Percentiles rank a stretch among this genome's conserved stretches.
phyloP scores from a whole-genome alignment of 2,888 invertebrate genomes.

The Drosophila borealis region DNA sequence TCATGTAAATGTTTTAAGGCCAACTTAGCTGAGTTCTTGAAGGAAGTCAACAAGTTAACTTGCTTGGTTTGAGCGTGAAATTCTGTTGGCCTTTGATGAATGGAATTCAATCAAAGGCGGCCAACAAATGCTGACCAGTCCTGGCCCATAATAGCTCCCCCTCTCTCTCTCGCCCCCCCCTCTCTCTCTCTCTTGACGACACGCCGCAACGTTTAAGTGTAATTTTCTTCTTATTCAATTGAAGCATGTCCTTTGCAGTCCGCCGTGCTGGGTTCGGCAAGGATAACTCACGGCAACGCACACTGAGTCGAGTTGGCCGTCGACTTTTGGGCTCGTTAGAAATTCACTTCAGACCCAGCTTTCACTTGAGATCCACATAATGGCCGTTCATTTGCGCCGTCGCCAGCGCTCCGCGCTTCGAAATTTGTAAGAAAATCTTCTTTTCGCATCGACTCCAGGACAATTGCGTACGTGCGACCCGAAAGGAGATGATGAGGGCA shows the following conservation, averaged over 20 bases:
- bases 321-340: conserved; percentile 64
- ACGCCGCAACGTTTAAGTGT: conserved; percentile 79
- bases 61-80: neutral
- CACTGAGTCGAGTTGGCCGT: conserved; percentile 46
- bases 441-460: conserved; percentile 71
- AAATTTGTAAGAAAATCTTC: conserved; percentile 73
- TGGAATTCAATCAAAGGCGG: conserved; percentile 58
- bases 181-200: conserved; percentile 44
- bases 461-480: conserved; percentile 75
- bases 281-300: conserved; percentile 71
- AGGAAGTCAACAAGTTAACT: neutral
- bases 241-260: conserved; percentile 78
- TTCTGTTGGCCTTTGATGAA: conserved; percentile 38
- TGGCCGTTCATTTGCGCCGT: conserved; percentile 81
- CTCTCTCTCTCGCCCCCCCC: neutral
- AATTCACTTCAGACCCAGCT: conserved; percentile 76
- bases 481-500: conserved; percentile 18
- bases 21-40: neutral
- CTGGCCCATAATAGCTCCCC: conserved; percentile 10
- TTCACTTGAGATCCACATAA: conserved; percentile 82
- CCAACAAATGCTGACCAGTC: conserved; percentile 57
- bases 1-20: neutral
- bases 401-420: conserved; percentile 29
- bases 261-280: conserved; percentile 26
- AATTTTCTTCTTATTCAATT: conserved; percentile 82